phyloP scores from a whole-genome alignment of 2,113 vertebrate species.

The Nanorana parkeri region DNA sequence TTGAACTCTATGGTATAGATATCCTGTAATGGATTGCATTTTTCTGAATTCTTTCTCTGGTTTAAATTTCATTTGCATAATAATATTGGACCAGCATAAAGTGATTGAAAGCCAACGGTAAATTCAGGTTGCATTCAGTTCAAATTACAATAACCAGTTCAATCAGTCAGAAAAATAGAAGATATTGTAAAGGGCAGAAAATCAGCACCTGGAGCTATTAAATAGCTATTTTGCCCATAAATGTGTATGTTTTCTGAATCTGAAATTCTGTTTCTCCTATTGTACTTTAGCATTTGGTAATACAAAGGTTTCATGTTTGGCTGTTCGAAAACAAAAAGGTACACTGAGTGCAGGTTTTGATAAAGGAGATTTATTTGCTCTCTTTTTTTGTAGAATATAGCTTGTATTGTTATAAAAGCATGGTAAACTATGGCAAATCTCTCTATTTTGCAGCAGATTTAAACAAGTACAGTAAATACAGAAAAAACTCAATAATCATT shows the following conservation, averaged over 20 bases:
- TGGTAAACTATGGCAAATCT: too few species aligned
- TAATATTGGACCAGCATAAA: constrained; percentile 53
- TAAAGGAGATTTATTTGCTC: too few species aligned
- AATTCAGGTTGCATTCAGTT: constrained; percentile 38
- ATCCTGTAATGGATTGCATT: constrained; percentile 55
- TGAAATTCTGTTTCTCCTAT: constrained; percentile 8
- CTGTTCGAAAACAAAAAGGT: not conserved
- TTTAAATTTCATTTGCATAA: constrained; percentile 57
- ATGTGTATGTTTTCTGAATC: constrained; percentile 12
- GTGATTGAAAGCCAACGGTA: constrained; percentile 46
- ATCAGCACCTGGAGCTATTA: constrained; percentile 34
- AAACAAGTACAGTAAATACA: too few species aligned
- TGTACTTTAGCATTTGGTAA: constrained; percentile 1
- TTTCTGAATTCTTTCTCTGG: constrained; percentile 42
- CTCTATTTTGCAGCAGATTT: too few species aligned
- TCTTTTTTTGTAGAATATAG: too few species aligned
- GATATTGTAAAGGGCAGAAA: constrained; percentile 14
- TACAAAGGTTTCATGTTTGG: not conserved
- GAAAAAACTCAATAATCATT: too few species aligned
- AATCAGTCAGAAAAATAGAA: constrained; percentile 48
- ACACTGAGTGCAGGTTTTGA: not conserved
- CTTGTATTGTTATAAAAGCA: too few species aligned
- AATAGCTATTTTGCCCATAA: constrained; percentile 26
- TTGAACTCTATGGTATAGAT: constrained; percentile 57
- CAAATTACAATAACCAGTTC: constrained; percentile 53